Evolutionary conservation across 2,888 invertebrate genomes (phyloP), one percentile per base, ranked within the genome.

Genomic region (Campoplex capitator): DNA sequence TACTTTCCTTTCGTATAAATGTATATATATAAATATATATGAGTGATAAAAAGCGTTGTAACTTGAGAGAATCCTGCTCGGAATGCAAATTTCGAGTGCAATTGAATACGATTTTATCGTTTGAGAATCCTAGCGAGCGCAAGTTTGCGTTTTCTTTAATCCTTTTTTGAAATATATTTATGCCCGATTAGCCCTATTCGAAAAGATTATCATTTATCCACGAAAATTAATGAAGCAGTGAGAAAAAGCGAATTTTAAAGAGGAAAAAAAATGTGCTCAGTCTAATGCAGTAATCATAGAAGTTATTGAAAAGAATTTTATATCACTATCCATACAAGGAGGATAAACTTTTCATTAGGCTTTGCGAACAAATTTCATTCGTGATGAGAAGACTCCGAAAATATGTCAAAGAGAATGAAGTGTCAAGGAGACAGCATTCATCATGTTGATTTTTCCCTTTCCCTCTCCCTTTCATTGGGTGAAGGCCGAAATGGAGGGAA

Each of bases 401-500:
- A 62, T 62, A 62, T 62, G 32, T 62, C 62, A 7, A 3, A 62
- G 62, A 62, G 62, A 62, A 62, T 62, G 28, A 32, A 16, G 62
- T 62, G 62, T 16, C 16, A 62, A 62, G 62, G 62, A 32, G 62
- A 62, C 32, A 62, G 3, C 32, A 62, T 62, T 16, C 62, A 32
- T 62, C 62, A 32, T 32, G 16, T 62, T 32, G 6, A 62, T 35
- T 32, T 32, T 23, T 28, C 71, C 51, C 70, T 68, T n/a, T 58
- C 13, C 13, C 62, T 32, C 62, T 28, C 45, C 13, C 45, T 45
- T 28, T 51, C 28, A 16, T 62, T 62, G 9, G 23, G 54, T 73
- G 32, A 18, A 68, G 23, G n/a, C 18, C n/a, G 8, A 74, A 74
- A 56, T 56, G 32, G 42, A 32, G 42, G 58, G 62, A 45, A 76